phyloP scores from a whole-genome alignment of 2,888 invertebrate species.

The Cheilosia pagana region DNA sequence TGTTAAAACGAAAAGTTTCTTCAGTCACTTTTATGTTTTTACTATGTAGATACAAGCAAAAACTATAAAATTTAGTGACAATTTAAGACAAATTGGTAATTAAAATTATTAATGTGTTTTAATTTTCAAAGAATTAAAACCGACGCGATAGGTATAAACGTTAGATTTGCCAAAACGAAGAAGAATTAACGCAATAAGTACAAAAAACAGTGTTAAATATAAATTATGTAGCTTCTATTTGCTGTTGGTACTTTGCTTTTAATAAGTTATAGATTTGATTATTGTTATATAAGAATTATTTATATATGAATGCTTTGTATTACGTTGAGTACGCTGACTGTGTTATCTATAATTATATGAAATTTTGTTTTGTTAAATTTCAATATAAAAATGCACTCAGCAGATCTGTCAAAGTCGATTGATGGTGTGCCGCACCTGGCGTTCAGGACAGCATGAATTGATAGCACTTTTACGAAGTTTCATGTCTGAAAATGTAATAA shows the following conservation, averaged over 20 bases:
- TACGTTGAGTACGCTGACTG: slow-evolving; percentile 78
- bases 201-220: slow-evolving; percentile 32
- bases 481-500: slow-evolving; percentile 81
- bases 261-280: slow-evolving; percentile 48
- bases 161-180: slow-evolving; percentile 15
- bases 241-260: slow-evolving; percentile 43
- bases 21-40: slow-evolving; percentile 6
- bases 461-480: slow-evolving; percentile 81
- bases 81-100: slow-evolving; percentile 24
- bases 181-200: slow-evolving; percentile 40
- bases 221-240: slow-evolving; percentile 29
- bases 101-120: background rate
- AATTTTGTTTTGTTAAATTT: slow-evolving; percentile 47
- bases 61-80: slow-evolving; percentile 9
- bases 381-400: slow-evolving; percentile 32
- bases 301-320: slow-evolving; percentile 63
- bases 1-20: slow-evolving; percentile 39
- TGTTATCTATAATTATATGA: slow-evolving; percentile 78
- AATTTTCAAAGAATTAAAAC: slow-evolving; percentile 3
- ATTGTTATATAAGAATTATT: slow-evolving; percentile 56
- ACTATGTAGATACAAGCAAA: background rate
- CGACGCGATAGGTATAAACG: background rate
- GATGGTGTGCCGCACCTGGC: slow-evolving; percentile 79
- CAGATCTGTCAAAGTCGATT: slow-evolving; percentile 75
- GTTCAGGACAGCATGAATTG: slow-evolving; percentile 81